A percentile compares a stretch with the other conserved stretches of the same genome.
phyloP scores from a whole-genome alignment of 1,140 invertebrate species.

The Mylabris phalerata region DNA sequence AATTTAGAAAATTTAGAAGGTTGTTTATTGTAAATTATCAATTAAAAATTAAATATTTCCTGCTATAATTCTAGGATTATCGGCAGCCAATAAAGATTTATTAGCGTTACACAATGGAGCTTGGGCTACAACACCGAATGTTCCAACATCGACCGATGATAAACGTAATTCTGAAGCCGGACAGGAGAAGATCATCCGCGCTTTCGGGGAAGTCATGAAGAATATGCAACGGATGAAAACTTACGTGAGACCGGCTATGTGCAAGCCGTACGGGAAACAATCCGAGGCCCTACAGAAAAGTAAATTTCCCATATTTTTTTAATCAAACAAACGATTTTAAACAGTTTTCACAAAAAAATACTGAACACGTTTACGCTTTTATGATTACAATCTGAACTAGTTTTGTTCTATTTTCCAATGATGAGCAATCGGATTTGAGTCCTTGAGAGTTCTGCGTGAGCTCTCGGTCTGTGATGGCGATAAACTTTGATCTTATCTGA shows the following conservation, averaged over 20 bases:
- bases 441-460: constrained; percentile 33
- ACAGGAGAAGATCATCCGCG: constrained; percentile 72
- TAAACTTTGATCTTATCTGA: constrained; percentile 41
- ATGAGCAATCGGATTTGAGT: constrained; percentile 33
- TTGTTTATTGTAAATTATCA: constrained; percentile 2
- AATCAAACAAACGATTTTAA: background rate
- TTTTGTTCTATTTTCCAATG: constrained; percentile 13
- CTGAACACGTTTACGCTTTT: background rate
- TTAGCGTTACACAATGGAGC: constrained; percentile 61
- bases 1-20: constrained; percentile 65
- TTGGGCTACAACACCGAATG: constrained; percentile 43
- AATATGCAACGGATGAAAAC: constrained; percentile 80
- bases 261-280: constrained; percentile 82
- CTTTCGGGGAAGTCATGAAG: constrained; percentile 75
- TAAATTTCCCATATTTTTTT: background rate
- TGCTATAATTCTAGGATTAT: constrained; percentile 25
- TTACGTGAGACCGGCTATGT: constrained; percentile 77
- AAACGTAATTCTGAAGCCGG: constrained; percentile 47
- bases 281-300: constrained; percentile 81
- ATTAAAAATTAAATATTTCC: background rate
- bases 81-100: constrained; percentile 58
- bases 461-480: constrained; percentile 33
- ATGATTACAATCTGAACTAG: too few species aligned
- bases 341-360: background rate
- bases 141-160: constrained; percentile 32